Evolutionary conservation across 2,888 invertebrate species (phyloP).

Genomic region (Gari tellinella): DNA sequence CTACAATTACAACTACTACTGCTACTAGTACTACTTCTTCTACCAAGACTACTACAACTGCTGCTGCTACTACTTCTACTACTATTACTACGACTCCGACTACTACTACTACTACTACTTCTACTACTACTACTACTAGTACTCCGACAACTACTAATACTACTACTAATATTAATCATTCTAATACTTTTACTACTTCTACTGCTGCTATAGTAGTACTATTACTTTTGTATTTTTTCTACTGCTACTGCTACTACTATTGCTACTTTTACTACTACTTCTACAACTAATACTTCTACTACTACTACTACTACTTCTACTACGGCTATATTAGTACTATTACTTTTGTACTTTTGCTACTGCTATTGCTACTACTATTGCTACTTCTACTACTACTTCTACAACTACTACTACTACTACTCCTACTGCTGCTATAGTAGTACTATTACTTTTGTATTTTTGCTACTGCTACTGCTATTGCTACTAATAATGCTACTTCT

Average conservation of each 20-base stretch:
- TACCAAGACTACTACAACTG: conserved; percentile 1
- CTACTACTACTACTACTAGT: conserved; percentile 10
- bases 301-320: conserved; percentile 13
- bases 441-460: conserved; percentile 2
- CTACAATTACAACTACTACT: not conserved
- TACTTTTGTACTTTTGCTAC: conserved; percentile 8
- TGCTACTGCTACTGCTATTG: conserved; percentile 5
- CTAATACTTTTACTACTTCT: conserved; percentile 6
- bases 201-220: not conserved
- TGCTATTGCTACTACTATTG: conserved; percentile 3
- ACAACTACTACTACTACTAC: conserved; percentile 10
- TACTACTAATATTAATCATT: conserved; percentile 1
- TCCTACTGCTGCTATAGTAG: conserved; percentile 5
- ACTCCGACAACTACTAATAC: not conserved
- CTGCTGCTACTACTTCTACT: conserved; percentile 6
- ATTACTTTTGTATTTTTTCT: not conserved
- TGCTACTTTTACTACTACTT: conserved; percentile 7
- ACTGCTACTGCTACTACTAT: conserved; percentile 9
- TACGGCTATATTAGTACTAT: conserved; percentile 1
- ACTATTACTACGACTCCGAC: conserved; percentile 6
- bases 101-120: conserved; percentile 9
- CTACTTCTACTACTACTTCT: conserved; percentile 1
- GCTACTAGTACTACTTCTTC: conserved; percentile 6
- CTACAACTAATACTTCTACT: conserved; percentile 1
- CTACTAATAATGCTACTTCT: conserved; percentile 3